Base-by-base conservation (phyloP, 37 sponge, comb jelly and placozoan species). In the Lycopodina hypogea region DNA sequence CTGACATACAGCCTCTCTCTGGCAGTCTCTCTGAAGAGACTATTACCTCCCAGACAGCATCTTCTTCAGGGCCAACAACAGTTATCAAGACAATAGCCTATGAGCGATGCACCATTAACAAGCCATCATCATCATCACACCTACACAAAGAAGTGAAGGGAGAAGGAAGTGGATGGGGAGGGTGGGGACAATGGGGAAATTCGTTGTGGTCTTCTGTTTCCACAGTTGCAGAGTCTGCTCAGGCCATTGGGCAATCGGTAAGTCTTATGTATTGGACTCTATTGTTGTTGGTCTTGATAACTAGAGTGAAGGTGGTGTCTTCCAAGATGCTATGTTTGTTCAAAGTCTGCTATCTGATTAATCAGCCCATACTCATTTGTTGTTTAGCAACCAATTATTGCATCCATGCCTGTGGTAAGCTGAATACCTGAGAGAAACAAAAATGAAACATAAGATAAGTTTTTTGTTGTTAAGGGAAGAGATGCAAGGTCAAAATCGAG, bases 181-280 rank as follows among this genome's bases (percentile, higher is more conserved):
- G 26, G 68, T 86, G 87, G 91, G 83, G 91, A 45, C 75, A 80
- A 1, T 86, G 87, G 87, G 86, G 86, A 0, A 61, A 66, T 14
- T 65, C 78, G 26, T 48, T 90, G 21, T 86, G 84, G 83, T 82
- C 84, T 0, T 81, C 92, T 19, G 86, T 90, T 28, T 76, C 86
- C 28, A 81, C 82, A 26, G 83, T 82, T 15, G 71, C 90, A 23
- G 90, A 80, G 55, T 84, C 89, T n/a, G 89, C 89, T 57, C 80
- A 78, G 35, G 84, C 79, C 32, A 68, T 83, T 33, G 84, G 84
- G 1, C 38, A 75, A 36, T 71, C 70, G 61, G 81, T 80, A 40
- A 30, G 30, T 29, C 30, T 34, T 65, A 34, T 3, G 37, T 29
- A 48, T 38, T 65, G 65, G 35, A 9, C 39, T 9, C 29, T 68